These are phyloP conservation scores for Phocoena phocoena DNA, from an alignment of 2,113 vertebrate genomes.

Conservation along the genomic window DNA sequence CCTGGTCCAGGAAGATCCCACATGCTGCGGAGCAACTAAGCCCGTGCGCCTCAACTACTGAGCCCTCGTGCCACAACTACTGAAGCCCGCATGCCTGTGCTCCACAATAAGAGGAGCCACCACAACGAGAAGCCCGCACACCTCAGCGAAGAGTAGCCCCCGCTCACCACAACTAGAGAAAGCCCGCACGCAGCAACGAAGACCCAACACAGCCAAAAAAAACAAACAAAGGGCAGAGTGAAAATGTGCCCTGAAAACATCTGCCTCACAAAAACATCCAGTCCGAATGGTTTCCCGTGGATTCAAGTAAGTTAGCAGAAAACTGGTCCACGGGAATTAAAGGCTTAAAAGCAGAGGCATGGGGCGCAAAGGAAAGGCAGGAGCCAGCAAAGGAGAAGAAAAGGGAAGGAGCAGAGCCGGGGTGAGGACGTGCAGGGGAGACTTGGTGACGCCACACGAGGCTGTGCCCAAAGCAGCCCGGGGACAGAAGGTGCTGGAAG, in stretches of 20 bases:
- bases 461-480: background rate
- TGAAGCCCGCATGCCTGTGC: no score
- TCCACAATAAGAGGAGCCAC: no score
- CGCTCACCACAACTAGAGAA: no score
- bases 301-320: background rate
- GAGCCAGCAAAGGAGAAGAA: background rate
- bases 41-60: no score
- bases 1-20: no score
- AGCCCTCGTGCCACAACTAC: no score
- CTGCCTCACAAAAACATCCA: background rate
- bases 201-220: no score
- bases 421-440: accelerated
- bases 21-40: no score
- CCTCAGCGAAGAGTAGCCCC: no score
- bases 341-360: background rate
- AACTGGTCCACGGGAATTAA: background rate
- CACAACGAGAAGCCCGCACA: no score
- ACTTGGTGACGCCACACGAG: background rate
- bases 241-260: background rate
- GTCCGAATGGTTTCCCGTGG: background rate
- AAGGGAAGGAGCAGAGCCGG: background rate
- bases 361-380: background rate
- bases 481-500: background rate
- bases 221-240: background rate
- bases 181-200: no score